Conservation (phyloP, 2,113 vertebrate genomes). For the Rhadina sibilatrix region DNA sequence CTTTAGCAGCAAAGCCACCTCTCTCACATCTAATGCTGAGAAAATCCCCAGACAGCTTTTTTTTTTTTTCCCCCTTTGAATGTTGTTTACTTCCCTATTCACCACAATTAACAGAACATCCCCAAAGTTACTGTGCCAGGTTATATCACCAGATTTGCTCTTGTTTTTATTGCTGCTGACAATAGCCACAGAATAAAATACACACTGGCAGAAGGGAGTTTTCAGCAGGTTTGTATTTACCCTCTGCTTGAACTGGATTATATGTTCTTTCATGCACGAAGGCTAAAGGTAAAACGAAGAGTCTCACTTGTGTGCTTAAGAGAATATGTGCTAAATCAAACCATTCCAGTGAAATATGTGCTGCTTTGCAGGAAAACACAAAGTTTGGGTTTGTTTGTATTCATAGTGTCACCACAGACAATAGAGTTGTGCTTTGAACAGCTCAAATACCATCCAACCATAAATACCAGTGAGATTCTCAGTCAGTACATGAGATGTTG, state of each 20-base stretch:
- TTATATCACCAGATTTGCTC: background rate
- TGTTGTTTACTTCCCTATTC: background rate
- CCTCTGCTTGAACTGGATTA: constrained; percentile 30
- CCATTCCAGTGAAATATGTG: background rate
- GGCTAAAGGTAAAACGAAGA: background rate
- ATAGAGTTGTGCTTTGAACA: background rate
- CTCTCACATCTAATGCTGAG: background rate
- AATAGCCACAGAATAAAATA: background rate
- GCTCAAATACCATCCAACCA: background rate
- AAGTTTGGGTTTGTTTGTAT: background rate
- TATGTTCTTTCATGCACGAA: background rate
- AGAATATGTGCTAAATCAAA: background rate
- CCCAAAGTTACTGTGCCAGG: background rate
- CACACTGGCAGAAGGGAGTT: background rate
- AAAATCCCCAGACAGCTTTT: background rate
- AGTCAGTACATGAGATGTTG: background rate
- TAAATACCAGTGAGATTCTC: background rate
- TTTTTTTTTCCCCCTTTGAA: background rate
- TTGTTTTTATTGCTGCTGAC: background rate
- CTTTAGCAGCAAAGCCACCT: constrained; percentile 8
- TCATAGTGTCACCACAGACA: background rate
- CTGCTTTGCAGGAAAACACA: background rate
- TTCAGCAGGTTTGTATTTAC: constrained; percentile 15
- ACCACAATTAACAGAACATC: background rate
- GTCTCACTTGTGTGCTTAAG: background rate